Conservation (phyloP, 2,888 invertebrate species). For the Plagodis dolabraria region DNA sequence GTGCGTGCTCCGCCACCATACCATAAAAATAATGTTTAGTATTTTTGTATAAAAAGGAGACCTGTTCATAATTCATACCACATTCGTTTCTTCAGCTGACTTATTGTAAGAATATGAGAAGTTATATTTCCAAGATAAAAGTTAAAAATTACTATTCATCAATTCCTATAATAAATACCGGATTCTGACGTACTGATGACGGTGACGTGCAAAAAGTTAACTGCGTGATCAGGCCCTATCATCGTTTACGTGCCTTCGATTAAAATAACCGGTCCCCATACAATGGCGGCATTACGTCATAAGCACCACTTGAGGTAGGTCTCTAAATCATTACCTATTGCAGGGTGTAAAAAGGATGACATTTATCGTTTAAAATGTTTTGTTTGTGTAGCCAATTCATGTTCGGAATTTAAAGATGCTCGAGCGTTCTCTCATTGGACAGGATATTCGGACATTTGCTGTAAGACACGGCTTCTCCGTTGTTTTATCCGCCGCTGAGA, state of each 20-base stretch:
- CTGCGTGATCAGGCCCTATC: slow-evolving; percentile 7
- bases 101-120: neutral
- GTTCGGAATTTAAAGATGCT: too few species aligned
- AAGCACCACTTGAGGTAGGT: slow-evolving; percentile 34
- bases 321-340: slow-evolving; percentile 12
- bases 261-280: slow-evolving; percentile 33
- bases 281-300: slow-evolving; percentile 28
- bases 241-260: slow-evolving; percentile 21
- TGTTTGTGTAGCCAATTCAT: too few species aligned
- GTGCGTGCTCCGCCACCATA: too few species aligned
- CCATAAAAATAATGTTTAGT: too few species aligned
- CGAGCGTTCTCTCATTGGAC: too few species aligned
- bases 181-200: slow-evolving; percentile 23
- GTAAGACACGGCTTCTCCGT: too few species aligned
- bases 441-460: too few species aligned
- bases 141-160: slow-evolving; percentile 17
- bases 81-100: too few species aligned
- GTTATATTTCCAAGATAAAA: slow-evolving; percentile 8
- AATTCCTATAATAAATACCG: slow-evolving; percentile 14
- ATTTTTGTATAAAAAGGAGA: neutral
- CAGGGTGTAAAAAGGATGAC: slow-evolving; percentile 7
- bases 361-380: neutral
- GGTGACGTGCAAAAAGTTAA: slow-evolving; percentile 11
- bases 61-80: neutral
- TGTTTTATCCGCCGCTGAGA: too few species aligned